Base-by-base conservation (phyloP, 2,797 vertebrate species). In the Eurystomus glaucurus region DNA sequence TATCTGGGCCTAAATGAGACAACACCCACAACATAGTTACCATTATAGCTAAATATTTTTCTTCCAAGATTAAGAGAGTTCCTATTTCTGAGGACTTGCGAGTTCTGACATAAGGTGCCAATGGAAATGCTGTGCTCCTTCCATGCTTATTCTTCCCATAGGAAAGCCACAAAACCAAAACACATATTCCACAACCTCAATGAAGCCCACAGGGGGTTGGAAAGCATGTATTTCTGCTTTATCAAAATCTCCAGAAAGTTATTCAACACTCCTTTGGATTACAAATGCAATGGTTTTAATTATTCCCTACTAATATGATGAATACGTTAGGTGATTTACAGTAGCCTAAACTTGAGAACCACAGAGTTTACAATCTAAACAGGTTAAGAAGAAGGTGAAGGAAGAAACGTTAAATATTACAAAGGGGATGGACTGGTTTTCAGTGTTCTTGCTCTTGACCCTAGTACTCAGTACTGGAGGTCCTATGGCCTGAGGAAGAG, bases 171-270 rank as follows among this genome's bases (percentile, higher is more conserved):
- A 88, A 69, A 92, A 31, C 11, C 0, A 43, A 87, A 88, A 15
- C 5, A 43, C 7, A 4, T 26, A 26, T 60, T 69, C 23, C 4
- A 1, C 78, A 75, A 41, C 11, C 57, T 66, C 23, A 79, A 11
- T 19, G 11, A 82, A 85, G n/a, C 4, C 39, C 25, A 3, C 8
- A 15, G 26, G 1, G 19, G 33, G 6, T 39, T 54, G 17, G 39
- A 93, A 91, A 86, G 5, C 18, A n/a, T 57, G 7, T 37, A 64
- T 60, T 86, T 90, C 48, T 83, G 79, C 25, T 66, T 85, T 41
- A 66, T 35, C 16, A 71, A 78, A 88, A 64, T 68, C 25, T 70
- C 45, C 45, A 77, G 41, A 58, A 88, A 90, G 22, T 64, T 75
- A 54, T 21, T 81, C 23, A 60, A 10, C 11, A 55, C 11, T 84